Evolutionary conservation across 2,888 invertebrate species (phyloP).

Genomic region (Drosophila multiciliata): DNA sequence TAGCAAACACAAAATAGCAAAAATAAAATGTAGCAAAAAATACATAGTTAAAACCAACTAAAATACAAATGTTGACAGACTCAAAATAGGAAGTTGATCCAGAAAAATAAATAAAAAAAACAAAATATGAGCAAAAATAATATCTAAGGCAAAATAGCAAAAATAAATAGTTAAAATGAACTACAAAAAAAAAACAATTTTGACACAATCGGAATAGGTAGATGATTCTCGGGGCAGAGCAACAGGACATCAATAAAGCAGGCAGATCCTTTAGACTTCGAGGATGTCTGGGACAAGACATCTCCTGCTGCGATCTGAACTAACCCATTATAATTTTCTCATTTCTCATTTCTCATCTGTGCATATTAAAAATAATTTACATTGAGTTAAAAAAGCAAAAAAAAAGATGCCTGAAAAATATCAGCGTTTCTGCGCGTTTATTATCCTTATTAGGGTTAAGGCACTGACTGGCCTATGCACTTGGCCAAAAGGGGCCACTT

Average conservation of each 20-base stretch:
- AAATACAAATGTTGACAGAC: not conserved
- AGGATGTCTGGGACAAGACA: not conserved
- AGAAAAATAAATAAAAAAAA: too few species aligned
- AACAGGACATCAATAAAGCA: too few species aligned
- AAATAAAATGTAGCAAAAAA: too few species aligned
- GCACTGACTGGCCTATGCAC: conserved; percentile 22
- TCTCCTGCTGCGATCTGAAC: not conserved
- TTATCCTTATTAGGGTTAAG: conserved; percentile 21
- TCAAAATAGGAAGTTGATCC: not conserved
- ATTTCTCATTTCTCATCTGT: not conserved
- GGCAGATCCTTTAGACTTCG: not conserved
- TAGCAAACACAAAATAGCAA: too few species aligned
- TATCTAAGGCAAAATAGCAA: too few species aligned
- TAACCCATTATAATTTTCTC: not conserved
- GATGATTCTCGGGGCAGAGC: not conserved
- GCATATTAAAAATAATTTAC: not conserved
- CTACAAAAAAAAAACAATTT: too few species aligned
- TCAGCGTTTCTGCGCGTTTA: not conserved
- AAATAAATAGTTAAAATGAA: too few species aligned
- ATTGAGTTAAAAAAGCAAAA: not conserved
- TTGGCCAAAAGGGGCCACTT: conserved; percentile 25
- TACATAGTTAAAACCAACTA: too few species aligned
- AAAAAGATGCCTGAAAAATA: too few species aligned
- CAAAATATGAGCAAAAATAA: too few species aligned
- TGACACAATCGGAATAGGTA: not conserved